phyloP scores from a whole-genome alignment of 2,797 vertebrate species.

The Tangara arthus region DNA sequence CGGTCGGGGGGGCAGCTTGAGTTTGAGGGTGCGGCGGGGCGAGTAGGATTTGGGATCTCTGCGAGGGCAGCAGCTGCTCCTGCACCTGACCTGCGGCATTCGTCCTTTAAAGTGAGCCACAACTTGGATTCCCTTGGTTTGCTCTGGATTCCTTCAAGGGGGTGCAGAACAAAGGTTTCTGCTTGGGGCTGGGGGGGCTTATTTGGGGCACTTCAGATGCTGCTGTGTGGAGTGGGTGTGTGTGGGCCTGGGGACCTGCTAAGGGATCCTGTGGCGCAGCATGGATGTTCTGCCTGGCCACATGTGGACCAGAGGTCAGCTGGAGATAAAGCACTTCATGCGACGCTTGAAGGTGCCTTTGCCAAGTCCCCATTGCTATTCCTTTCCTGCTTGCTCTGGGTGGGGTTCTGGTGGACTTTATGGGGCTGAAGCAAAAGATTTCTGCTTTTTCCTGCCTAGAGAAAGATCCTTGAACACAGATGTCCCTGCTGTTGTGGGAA shows the following conservation, averaged over 20 bases:
- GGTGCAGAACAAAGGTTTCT: not conserved
- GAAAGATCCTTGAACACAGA: not conserved
- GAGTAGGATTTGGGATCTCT: not conserved
- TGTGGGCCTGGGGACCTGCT: not conserved
- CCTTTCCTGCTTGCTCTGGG: not conserved
- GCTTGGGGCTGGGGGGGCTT: not conserved
- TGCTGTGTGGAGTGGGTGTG: accelerated
- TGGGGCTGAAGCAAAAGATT: not conserved
- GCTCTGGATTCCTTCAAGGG: not conserved
- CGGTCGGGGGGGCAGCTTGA: accelerated
- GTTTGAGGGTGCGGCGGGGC: accelerated
- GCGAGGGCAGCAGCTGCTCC: not conserved
- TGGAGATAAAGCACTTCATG: accelerated
- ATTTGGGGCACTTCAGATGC: accelerated
- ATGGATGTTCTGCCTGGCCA: not conserved
- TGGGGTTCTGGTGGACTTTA: not conserved
- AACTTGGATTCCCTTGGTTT: not conserved
- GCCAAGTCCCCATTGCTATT: not conserved
- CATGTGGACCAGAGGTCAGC: accelerated
- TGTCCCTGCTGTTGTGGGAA: not conserved
- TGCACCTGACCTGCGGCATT: not conserved
- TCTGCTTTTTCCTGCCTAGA: not conserved
- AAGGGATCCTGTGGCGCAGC: accelerated
- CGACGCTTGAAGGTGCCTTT: not conserved
- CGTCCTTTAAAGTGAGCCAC: not conserved